Conservation (phyloP, 2,797 vertebrate genomes). For the Syngnathus rostellatus region DNA sequence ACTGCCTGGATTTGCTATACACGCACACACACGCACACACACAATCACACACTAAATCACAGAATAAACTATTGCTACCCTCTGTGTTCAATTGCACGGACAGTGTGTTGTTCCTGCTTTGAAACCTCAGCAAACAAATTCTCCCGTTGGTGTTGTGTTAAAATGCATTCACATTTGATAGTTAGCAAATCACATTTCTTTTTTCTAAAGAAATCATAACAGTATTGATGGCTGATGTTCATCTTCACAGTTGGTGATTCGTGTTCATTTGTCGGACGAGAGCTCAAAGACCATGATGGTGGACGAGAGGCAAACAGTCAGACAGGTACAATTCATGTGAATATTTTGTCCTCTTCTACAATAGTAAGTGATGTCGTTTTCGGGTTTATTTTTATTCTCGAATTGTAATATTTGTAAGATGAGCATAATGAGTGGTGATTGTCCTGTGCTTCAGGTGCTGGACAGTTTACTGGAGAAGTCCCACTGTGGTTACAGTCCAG, state of each 20-base stretch:
- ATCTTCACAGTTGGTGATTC: slow-evolving; percentile 82
- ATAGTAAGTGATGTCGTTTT: not conserved
- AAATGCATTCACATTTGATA: not conserved
- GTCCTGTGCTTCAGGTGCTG: slow-evolving; percentile 66
- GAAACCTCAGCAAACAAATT: not conserved
- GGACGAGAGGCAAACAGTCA: slow-evolving; percentile 94
- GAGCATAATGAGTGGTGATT: not conserved
- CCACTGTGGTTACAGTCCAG: slow-evolving; percentile 90
- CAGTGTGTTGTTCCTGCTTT: not conserved
- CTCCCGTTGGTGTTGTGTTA: not conserved
- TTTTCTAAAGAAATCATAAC: not conserved
- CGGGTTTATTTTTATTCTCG: not conserved
- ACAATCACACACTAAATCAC: not conserved
- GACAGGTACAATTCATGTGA: slow-evolving; percentile 64
- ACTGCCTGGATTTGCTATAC: slow-evolving; percentile 35
- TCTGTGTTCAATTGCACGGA: not conserved
- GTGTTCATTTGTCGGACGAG: slow-evolving; percentile 95
- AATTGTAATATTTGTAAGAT: not conserved
- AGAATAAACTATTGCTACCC: slow-evolving; percentile 11
- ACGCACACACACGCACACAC: not conserved
- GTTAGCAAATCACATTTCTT: no score
- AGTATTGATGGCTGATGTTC: slow-evolving; percentile 10
- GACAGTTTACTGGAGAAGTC: slow-evolving; percentile 96
- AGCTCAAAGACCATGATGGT: slow-evolving; percentile 99
- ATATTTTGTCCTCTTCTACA: not conserved